Evolutionary conservation across 2,888 invertebrate genomes (phyloP).

Genomic region (Drosophila sordidula): DNA sequence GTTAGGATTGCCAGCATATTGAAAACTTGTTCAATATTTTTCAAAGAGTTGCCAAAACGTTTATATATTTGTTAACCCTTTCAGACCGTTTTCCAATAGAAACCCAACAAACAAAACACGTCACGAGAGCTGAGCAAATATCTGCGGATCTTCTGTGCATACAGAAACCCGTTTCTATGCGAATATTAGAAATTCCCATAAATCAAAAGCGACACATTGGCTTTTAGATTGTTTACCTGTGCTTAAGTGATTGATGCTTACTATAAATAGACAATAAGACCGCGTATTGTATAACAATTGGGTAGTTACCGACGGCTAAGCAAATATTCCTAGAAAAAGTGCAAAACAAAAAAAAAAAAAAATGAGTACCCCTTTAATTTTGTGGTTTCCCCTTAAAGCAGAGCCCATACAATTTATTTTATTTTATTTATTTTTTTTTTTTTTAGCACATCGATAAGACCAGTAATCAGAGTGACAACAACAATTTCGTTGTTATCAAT

Average conservation of each 20-base stretch:
- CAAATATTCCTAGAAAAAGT: neutral
- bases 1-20: no score
- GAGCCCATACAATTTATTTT: no score
- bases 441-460: neutral
- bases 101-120: slow-evolving; percentile 4
- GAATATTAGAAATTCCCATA: slow-evolving; percentile 32
- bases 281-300: slow-evolving; percentile 1
- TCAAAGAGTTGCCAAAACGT: no score
- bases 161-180: slow-evolving; percentile 23
- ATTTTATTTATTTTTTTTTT: no score
- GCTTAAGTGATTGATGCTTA: slow-evolving; percentile 34
- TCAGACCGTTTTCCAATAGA: neutral
- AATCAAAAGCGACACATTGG: slow-evolving; percentile 19
- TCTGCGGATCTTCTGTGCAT: slow-evolving; percentile 3
- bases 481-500: slow-evolving; percentile 8
- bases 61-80: neutral
- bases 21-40: no score
- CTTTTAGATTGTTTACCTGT: slow-evolving; percentile 23
- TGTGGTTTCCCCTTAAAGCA: slow-evolving; percentile 8
- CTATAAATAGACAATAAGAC: slow-evolving; percentile 11
- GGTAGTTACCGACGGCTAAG: neutral
- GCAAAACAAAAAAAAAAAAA: neutral
- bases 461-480: slow-evolving; percentile 1
- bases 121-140: slow-evolving; percentile 6
- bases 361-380: neutral